A percentile compares a stretch with the other conserved stretches of the same genome.
phyloP scores from a whole-genome alignment of 2,113 vertebrate genomes.

The Meriones unguiculatus region DNA sequence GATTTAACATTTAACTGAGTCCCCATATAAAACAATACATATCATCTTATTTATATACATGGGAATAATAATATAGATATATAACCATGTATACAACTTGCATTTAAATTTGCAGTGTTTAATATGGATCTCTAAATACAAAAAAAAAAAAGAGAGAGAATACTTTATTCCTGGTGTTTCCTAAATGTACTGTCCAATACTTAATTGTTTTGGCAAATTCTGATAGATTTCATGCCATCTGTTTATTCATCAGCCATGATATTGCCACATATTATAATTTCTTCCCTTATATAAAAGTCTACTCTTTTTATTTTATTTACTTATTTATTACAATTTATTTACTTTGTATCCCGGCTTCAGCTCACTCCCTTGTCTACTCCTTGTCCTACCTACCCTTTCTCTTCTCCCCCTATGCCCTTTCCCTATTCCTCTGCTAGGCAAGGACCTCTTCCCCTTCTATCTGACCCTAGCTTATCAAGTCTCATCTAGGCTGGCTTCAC shows the following conservation, averaged over 20 bases:
- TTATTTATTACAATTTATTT: no score
- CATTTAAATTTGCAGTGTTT: neutral
- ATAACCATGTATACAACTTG: fast-evolving
- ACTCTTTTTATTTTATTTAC: no score
- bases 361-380: no score
- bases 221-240: neutral
- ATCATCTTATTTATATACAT: neutral
- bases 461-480: no score
- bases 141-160: neutral
- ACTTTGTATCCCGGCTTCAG: no score
- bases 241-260: neutral
- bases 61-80: neutral
- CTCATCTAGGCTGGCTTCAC: no score
- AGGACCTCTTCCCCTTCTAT: no score
- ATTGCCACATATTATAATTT: neutral
- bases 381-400: no score
- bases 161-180: neutral
- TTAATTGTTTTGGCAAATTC: neutral
- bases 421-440: no score
- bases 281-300: neutral
- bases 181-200: neutral
- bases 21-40: neutral
- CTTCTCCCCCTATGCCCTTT: no score
- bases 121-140: neutral
- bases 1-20: neutral